These are phyloP conservation scores for Ictalurus furcatus DNA, from an alignment of 2,113 vertebrate species.

Conservation along the genomic window DNA sequence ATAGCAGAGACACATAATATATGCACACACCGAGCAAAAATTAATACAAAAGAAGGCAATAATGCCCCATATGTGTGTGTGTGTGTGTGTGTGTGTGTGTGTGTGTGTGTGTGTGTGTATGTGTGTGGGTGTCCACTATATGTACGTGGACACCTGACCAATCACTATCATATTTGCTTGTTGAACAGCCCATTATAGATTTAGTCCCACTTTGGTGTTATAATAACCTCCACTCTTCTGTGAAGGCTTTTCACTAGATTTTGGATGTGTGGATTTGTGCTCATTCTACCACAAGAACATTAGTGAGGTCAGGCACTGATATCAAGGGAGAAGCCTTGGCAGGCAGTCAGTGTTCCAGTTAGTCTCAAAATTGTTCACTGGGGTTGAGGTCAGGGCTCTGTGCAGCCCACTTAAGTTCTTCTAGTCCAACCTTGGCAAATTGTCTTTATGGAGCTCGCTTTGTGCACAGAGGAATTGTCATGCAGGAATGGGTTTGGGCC, in stretches of 20 bases:
- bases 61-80: neutral
- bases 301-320: neutral
- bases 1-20: neutral
- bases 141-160: neutral
- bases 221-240: neutral
- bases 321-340: neutral
- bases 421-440: neutral
- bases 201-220: neutral
- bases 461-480: neutral
- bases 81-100: neutral
- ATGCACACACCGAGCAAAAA: neutral
- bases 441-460: neutral
- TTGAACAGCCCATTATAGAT: neutral
- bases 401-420: neutral
- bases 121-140: neutral
- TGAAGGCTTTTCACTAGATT: neutral
- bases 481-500: neutral
- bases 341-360: neutral
- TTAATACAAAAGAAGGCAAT: neutral
- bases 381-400: neutral
- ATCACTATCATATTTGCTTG: neutral
- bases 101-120: neutral
- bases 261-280: neutral
- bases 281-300: neutral
- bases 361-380: neutral